Percentiles rank a stretch among this genome's conserved stretches.
These are phyloP conservation scores for Thalpophila matura DNA, from an alignment of 2,888 invertebrate species.

Conservation along the genomic window DNA sequence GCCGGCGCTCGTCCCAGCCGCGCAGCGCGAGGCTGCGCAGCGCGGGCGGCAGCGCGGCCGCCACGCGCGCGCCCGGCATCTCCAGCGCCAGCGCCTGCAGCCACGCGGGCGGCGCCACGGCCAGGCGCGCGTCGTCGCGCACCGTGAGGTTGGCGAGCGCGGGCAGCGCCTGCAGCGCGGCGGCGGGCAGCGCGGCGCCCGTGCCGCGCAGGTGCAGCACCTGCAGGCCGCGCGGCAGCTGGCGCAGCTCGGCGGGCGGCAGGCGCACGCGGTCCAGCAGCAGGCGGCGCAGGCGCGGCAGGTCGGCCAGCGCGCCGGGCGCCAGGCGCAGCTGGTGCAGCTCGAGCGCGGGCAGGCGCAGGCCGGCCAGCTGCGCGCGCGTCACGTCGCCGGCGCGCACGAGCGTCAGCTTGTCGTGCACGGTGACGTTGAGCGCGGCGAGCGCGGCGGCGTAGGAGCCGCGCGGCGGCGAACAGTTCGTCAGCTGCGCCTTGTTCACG, in stretches of 20 bases:
- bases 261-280: slow-evolving; percentile 20
- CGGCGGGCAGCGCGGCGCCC: slow-evolving; percentile 16
- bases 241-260: slow-evolving; percentile 9
- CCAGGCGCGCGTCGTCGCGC: too few species aligned
- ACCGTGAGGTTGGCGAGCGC: slow-evolving; percentile 18
- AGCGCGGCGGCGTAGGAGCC: slow-evolving; percentile 38
- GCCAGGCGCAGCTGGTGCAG: slow-evolving; percentile 7
- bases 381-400: slow-evolving; percentile 10
- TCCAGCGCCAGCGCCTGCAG: slow-evolving; percentile 31
- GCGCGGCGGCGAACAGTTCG: slow-evolving; percentile 27
- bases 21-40: slow-evolving; percentile 34
- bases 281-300: slow-evolving; percentile 68
- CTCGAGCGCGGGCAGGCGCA: slow-evolving; percentile 23
- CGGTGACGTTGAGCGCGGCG: slow-evolving; percentile 29
- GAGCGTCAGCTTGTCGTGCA: slow-evolving; percentile 33
- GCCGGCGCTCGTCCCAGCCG: slow-evolving; percentile 41
- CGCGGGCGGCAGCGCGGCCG: slow-evolving; percentile 37
- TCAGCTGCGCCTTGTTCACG: slow-evolving; percentile 26
- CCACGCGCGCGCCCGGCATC: slow-evolving; percentile 21
- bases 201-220: slow-evolving; percentile 30
- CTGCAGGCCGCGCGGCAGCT: slow-evolving; percentile 20
- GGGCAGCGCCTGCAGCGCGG: slow-evolving; percentile 26
- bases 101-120: slow-evolving; percentile 19
- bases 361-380: slow-evolving; percentile 26
- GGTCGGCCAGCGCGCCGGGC: slow-evolving; percentile 89